phyloP scores from a whole-genome alignment of 2,113 vertebrate genomes.

The Pachyramphus minor region DNA sequence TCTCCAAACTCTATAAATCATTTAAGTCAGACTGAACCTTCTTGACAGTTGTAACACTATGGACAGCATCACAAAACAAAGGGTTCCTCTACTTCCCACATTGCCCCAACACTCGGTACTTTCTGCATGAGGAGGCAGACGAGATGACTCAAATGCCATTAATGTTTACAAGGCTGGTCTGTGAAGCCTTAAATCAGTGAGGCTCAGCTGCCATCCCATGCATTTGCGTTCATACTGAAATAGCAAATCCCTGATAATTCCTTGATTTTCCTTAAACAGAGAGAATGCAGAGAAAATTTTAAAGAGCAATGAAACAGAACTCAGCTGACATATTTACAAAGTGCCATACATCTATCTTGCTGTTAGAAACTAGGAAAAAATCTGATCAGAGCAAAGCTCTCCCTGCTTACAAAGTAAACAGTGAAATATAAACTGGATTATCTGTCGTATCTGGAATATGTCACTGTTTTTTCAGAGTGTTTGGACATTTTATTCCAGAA shows the following conservation, averaged over 20 bases:
- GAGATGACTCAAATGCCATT: not conserved
- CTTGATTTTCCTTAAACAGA: not conserved
- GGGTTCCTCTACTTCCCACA: not conserved
- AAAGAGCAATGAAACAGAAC: not conserved
- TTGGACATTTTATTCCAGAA: not conserved
- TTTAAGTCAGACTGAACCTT: not conserved
- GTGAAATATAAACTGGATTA: not conserved
- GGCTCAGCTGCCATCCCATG: not conserved
- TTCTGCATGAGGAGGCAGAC: not conserved
- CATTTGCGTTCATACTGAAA: not conserved
- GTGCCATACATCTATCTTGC: not conserved
- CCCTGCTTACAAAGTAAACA: not conserved
- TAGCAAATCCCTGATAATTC: not conserved
- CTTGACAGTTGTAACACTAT: not conserved
- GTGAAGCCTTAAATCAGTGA: not conserved
- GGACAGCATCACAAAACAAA: not conserved
- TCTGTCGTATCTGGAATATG: not conserved
- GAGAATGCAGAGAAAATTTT: not conserved
- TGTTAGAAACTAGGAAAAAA: not conserved
- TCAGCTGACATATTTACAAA: not conserved
- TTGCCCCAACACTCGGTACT: not conserved
- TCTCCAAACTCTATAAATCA: not conserved
- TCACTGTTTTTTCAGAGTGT: not conserved
- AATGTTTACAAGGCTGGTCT: not conserved
- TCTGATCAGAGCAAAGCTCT: not conserved